These are phyloP conservation scores for Streptopelia turtur DNA, from an alignment of 2,797 vertebrate species.

Conservation along the genomic window DNA sequence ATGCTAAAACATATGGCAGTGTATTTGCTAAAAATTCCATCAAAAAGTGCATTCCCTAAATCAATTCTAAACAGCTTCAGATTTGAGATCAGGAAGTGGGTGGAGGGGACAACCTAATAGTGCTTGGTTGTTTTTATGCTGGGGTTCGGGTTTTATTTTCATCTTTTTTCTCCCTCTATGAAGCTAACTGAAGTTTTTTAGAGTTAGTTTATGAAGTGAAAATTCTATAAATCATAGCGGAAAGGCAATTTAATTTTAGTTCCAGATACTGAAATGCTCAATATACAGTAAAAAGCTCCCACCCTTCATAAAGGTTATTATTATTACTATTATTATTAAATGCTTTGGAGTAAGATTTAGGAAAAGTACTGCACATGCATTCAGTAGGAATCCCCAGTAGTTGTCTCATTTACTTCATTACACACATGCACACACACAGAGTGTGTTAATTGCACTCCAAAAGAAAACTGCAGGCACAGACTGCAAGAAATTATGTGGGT, in stretches of 20 bases:
- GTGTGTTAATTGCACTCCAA: constrained; percentile 51
- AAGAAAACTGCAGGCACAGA: constrained; percentile 51
- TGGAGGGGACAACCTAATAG: neutral
- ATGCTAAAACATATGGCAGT: constrained; percentile 29
- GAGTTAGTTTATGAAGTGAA: constrained; percentile 48
- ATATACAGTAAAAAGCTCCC: neutral
- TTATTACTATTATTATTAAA: neutral
- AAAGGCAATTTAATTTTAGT: constrained; percentile 8
- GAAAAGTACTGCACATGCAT: constrained; percentile 47
- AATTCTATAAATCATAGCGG: constrained; percentile 25
- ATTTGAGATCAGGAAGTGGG: neutral
- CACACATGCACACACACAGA: neutral
- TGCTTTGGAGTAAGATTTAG: constrained; percentile 19
- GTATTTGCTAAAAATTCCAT: constrained; percentile 4
- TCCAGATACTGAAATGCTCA: constrained; percentile 11
- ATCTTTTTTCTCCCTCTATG: fast-evolving
- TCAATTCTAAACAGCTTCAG: constrained; percentile 18
- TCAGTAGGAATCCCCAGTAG: constrained; percentile 30
- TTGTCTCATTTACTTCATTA: constrained; percentile 51
- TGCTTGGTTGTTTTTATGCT: neutral
- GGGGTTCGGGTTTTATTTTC: neutral
- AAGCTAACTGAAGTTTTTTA: constrained; percentile 4
- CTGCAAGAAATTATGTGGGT: constrained; percentile 27
- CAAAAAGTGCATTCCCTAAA: constrained; percentile 6
- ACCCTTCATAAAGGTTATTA: neutral